Percentiles rank a stretch among this genome's conserved stretches.
phyloP scores from a whole-genome alignment of 2,113 vertebrate genomes.

The Salvelinus sp. region DNA sequence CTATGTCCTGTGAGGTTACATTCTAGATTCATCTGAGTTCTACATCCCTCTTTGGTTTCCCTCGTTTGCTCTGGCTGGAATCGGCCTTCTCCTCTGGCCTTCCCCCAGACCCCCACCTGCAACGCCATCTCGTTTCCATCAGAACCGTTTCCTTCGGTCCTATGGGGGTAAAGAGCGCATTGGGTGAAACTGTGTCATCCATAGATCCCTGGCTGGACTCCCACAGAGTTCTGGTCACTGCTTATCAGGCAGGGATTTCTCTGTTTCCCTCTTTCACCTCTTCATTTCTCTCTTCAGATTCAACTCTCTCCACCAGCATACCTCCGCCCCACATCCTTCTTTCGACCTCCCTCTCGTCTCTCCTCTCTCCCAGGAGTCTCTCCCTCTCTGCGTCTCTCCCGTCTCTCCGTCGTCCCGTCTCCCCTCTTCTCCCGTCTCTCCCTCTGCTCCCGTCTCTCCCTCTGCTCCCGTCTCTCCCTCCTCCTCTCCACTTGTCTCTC shows the following conservation, averaged over 20 bases:
- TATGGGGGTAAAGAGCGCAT: conserved; percentile 16
- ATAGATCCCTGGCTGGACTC: conserved; percentile 72
- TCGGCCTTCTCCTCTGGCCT: conserved; percentile 47
- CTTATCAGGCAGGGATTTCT: conserved; percentile 39
- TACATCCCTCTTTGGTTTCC: conserved; percentile 54
- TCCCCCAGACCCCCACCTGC: conserved; percentile 24
- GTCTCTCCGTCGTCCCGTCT: too few relatives aligned
- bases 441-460: conserved; percentile 1
- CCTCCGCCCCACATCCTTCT: conserved; percentile 14
- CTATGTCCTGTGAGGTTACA: conserved; percentile 8
- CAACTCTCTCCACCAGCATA: neutral
- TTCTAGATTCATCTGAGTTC: conserved; percentile 68
- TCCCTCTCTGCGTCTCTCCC: too few relatives aligned
- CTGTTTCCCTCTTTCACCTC: neutral
- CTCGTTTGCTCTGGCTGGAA: conserved; percentile 44
- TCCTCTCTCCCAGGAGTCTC: conserved; percentile 32
- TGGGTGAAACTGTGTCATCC: conserved; percentile 44
- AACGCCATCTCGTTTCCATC: conserved; percentile 45
- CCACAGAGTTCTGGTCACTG: conserved; percentile 70
- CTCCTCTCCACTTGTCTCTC: conserved; percentile 24
- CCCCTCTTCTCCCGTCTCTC: neutral
- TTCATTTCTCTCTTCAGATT: neutral
- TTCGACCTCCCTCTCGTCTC: conserved; percentile 6
- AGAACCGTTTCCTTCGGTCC: conserved; percentile 34
- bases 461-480: conserved; percentile 28